Evolutionary conservation across 2,888 invertebrate genomes (phyloP), one percentile per base, ranked within the genome.

Genomic region (Dione juno): DNA sequence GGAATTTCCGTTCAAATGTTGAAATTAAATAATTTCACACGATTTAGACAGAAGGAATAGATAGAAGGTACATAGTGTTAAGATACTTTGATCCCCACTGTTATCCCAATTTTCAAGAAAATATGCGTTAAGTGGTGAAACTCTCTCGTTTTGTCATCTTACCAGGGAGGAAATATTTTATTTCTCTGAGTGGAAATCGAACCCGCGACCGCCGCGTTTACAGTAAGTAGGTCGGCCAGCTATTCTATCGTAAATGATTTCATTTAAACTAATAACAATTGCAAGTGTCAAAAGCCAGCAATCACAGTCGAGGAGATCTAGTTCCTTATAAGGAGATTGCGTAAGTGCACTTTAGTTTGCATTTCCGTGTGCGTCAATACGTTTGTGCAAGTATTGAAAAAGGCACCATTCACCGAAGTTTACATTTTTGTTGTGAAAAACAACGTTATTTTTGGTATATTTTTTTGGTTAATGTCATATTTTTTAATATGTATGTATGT

Each of bases 321-420:
- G 70, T 61, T 53, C 59, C 61, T 16, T 45, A 61, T 65, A 69
- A 37, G 58, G 69, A 52, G 48, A 57, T 69, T 52, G 61, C 66
- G 28, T 61, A 70, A 66, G 40, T 63, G 13, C 53, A 28, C 52
- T 70, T 70, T 61, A 63, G 61, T 66, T 66, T 63, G 43, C 41
- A 70, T 67, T 67, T 70, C 70, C 70, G 67, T 40, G 53, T 70
- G 53, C 70, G 70, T 70, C 70, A 67, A 50, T 63, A 37, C 19
- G 43, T 41, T 65, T 37, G 41, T 66, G 21, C 13, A 11, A 21
- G 48, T 66, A 66, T 40, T 57, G 57, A 57, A 57, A 57, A 57
- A n/a, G 8, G n/a, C 21, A 19, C 61, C 70, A 40, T 66, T 61
- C 59, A 54, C 61, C 43, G 41, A 16, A 9, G 41, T 3, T 16